Evolutionary conservation across 2,797 vertebrate genomes (phyloP).

Genomic region (Myotis myotis): DNA sequence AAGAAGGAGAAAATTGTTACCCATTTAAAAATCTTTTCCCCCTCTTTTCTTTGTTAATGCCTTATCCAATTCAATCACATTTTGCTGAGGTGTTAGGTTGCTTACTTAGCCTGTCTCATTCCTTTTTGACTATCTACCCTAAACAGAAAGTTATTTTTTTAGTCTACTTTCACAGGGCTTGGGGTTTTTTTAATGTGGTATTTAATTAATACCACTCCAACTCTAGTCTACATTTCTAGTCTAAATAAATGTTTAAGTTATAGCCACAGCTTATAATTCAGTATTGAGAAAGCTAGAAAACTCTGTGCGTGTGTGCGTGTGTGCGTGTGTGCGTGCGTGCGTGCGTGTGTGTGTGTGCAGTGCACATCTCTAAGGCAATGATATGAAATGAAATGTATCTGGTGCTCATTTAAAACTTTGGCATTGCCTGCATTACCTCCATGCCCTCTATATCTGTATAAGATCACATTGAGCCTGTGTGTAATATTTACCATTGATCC

Average conservation of each 20-base stretch:
- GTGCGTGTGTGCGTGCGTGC: not conserved
- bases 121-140: not conserved
- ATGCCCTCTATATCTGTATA: conserved; percentile 19
- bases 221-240: conserved; percentile 18
- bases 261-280: not conserved
- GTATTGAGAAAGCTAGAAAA: not conserved
- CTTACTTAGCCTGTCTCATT: not conserved
- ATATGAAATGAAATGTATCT: not conserved
- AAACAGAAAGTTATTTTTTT: not conserved
- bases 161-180: not conserved
- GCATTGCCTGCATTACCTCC: not conserved
- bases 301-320: not conserved
- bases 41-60: not conserved
- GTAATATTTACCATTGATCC: not conserved
- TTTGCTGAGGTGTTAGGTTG: not conserved
- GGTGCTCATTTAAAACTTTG: conserved; percentile 27
- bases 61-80: not conserved
- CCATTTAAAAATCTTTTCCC: not conserved
- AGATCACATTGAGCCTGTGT: conserved; percentile 15
- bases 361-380: not conserved
- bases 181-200: conserved; percentile 47
- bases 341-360: not conserved
- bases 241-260: conserved; percentile 52
- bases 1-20: not conserved
- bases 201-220: conserved; percentile 53